Evolutionary conservation across 2,888 invertebrate species (phyloP).

Genomic region (Ochropleura leucogaster): DNA sequence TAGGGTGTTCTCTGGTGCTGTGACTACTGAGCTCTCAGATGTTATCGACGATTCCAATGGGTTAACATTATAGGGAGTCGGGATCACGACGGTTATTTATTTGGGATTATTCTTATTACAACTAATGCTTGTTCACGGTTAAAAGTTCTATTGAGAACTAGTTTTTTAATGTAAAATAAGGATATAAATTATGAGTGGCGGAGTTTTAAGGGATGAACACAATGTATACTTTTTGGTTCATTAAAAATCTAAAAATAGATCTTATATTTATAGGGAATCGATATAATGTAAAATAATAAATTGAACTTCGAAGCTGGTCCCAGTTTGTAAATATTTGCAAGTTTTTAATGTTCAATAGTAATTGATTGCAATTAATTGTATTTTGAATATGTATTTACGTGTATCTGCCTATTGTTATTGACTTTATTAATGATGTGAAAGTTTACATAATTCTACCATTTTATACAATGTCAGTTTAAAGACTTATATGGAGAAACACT

Average conservation of each 20-base stretch:
- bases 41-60: slow-evolving; percentile 76
- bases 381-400: too few species aligned
- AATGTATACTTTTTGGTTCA: slow-evolving; percentile 1
- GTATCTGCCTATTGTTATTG: too few species aligned
- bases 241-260: not conserved
- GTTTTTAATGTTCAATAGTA: not conserved
- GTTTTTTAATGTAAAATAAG: slow-evolving; percentile 20
- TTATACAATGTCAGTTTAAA: too few species aligned
- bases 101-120: slow-evolving; percentile 61
- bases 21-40: slow-evolving; percentile 71
- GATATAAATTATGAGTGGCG: slow-evolving; percentile 7
- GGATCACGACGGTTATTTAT: slow-evolving; percentile 61
- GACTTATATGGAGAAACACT: too few species aligned
- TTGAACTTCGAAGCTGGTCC: not conserved
- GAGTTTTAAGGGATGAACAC: not conserved
- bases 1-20: slow-evolving; percentile 62
- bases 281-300: not conserved
- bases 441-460: too few species aligned
- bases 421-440: too few species aligned
- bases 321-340: not conserved
- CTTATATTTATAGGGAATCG: too few species aligned
- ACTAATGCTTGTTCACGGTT: slow-evolving; percentile 29
- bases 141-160: slow-evolving; percentile 4
- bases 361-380: too few species aligned
- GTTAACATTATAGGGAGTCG: slow-evolving; percentile 65